Conservation (phyloP, 2,888 invertebrate genomes). For the Aleiodes leptofemur region DNA sequence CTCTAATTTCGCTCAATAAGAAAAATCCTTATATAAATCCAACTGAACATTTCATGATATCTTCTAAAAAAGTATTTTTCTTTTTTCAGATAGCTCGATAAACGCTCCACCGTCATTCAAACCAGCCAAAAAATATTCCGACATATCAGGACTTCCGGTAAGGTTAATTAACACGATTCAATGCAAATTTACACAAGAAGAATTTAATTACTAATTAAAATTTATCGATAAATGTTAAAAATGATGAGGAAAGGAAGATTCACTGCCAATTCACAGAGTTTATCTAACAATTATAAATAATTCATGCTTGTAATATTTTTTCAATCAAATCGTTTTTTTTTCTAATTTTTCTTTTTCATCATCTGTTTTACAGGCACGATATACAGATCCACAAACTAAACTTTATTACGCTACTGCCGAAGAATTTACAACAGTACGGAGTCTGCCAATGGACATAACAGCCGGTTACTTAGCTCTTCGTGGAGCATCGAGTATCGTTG, state of each 20-base stretch:
- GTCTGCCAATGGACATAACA: constrained; percentile 93
- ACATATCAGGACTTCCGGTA: constrained; percentile 90
- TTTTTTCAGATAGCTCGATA: constrained; percentile 85
- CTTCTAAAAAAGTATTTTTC: neutral
- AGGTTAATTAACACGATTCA: constrained; percentile 57
- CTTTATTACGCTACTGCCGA: constrained; percentile 90
- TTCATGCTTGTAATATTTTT: constrained; percentile 13
- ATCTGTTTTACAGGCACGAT: constrained; percentile 80
- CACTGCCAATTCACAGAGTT: neutral
- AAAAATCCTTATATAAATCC: too few relatives aligned
- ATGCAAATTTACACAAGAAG: constrained; percentile 9
- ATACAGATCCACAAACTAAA: constrained; percentile 94
- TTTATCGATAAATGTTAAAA: constrained; percentile 27
- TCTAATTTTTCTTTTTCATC: constrained; percentile 27
- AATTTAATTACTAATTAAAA: constrained; percentile 5
- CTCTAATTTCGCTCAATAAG: too few relatives aligned
- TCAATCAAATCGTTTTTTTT: neutral
- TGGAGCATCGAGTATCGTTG: constrained; percentile 87
- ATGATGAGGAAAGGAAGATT: neutral
- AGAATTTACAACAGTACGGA: constrained; percentile 90
- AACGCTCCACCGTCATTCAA: constrained; percentile 94
- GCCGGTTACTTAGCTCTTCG: constrained; percentile 91
- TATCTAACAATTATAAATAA: constrained; percentile 39
- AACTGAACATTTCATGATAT: too few relatives aligned
- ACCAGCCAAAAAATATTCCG: constrained; percentile 95